Base-by-base conservation (phyloP, 2,888 invertebrate genomes). In the Amphiduros pacificus region DNA sequence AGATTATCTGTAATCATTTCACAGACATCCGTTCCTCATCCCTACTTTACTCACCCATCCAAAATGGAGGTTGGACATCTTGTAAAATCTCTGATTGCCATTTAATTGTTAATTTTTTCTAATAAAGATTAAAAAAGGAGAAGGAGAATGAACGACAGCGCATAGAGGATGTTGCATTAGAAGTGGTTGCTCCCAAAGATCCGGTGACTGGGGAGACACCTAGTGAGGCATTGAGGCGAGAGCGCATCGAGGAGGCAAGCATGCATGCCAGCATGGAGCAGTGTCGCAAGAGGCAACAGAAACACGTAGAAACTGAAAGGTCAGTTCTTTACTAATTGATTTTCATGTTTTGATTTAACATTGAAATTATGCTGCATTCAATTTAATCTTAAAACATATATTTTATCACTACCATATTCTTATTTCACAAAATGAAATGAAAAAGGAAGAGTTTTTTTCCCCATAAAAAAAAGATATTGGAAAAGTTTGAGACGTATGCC, bases 141-240 rank as follows among this genome's bases (percentile, higher is more conserved):
- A 65, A 67, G 54, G 67, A 67, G 55, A 52, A 65, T 26, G 67
- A 65, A 17, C 55, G 65, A 26, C 48, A 52, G 14, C 41, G 54
- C 17, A 50, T 60, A 3, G 65, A 67, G 40, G n/a, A 52, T 40
- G n/a, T 27, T 22, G 31, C 64, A 17, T 44, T 69, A 14, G 62
- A 68, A 44, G 50, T 73, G 58, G 67, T 76, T 32, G 74, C 73
- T 55, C 74, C 77, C 5, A 64, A 73, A 1, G 74, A 77, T 60
- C 74, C 75, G 5, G 61, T 73, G 20, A 74, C 76, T 22, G 62
- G 62, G 59, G 76, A 76, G 61, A 73, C 74, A 2, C 63, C 64
- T 27, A 56, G 69, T 27, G 76, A 77, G 66, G 65, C 65, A 4
- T 52, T 71, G 27, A 67, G 72, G n/a, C 62, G 74, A 31, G 73